A percentile compares a stretch with the other conserved stretches of the same genome.
Evolutionary conservation across 2,113 vertebrate genomes (phyloP).

Genomic region (Antechinus stuartii): DNA sequence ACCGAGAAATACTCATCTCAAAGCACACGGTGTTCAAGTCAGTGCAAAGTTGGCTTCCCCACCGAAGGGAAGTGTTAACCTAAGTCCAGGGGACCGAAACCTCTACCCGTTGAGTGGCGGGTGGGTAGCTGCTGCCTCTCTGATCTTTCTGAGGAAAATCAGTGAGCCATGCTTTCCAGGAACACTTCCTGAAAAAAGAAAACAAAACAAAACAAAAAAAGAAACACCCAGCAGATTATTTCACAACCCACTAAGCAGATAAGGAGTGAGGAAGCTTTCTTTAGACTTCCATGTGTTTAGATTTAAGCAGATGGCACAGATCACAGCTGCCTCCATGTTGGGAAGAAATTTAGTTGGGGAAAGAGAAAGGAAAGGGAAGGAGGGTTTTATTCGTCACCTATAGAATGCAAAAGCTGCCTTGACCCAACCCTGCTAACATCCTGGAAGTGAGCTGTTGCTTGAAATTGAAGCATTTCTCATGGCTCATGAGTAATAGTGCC

Average conservation of each 20-base stretch:
- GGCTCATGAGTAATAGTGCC: background rate
- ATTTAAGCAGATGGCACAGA: background rate
- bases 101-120: slow-evolving; percentile 25
- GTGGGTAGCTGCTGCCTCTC: slow-evolving; percentile 43
- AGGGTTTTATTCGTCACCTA: background rate
- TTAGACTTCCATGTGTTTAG: background rate
- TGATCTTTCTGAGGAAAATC: slow-evolving; percentile 66
- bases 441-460: background rate
- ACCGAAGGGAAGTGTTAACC: slow-evolving; percentile 46
- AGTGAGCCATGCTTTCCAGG: slow-evolving; percentile 70
- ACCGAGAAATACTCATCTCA: slow-evolving; percentile 42
- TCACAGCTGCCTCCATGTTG: background rate
- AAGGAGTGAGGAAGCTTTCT: background rate
- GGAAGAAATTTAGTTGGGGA: background rate
- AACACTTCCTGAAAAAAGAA: slow-evolving; percentile 24
- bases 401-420: background rate
- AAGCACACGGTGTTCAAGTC: slow-evolving; percentile 53
- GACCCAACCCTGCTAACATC: background rate
- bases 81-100: slow-evolving; percentile 44
- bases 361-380: background rate
- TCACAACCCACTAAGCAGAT: background rate
- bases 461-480: background rate
- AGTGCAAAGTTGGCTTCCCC: background rate
- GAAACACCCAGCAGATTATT: background rate
- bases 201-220: background rate